Conservation (phyloP, 2,113 vertebrate genomes). For the Nestor notabilis region DNA sequence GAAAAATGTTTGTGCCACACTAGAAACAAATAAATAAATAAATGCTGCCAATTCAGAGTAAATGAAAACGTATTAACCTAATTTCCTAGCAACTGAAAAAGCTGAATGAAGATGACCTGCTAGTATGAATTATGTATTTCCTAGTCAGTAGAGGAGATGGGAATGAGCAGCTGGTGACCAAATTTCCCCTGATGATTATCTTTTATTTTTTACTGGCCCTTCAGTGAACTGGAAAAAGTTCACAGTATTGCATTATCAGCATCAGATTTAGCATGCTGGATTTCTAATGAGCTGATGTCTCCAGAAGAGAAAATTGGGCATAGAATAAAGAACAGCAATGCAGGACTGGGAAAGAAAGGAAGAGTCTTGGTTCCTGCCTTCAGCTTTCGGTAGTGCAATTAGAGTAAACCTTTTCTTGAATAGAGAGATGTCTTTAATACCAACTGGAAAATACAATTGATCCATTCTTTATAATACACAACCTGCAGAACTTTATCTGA, state of each 20-base stretch:
- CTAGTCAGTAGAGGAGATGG: background rate
- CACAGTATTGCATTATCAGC: background rate
- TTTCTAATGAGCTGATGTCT: background rate
- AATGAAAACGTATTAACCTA: slow-evolving; percentile 49
- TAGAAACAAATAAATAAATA: slow-evolving; percentile 17
- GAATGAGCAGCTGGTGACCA: background rate
- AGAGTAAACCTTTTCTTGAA: background rate
- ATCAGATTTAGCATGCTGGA: background rate
- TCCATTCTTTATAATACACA: background rate
- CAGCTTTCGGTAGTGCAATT: background rate
- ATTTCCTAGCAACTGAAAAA: slow-evolving; percentile 7
- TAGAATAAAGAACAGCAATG: background rate
- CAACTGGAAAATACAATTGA: background rate
- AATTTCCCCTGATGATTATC: background rate
- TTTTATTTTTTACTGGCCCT: background rate
- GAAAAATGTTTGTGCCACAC: background rate
- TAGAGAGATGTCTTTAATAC: background rate
- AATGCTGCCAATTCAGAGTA: background rate
- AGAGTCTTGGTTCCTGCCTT: background rate
- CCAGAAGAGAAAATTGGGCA: background rate
- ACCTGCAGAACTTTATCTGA: background rate
- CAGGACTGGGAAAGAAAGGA: background rate
- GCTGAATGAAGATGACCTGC: background rate
- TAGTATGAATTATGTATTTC: slow-evolving; percentile 36
- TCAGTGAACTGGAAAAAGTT: background rate